Percentiles rank a stretch among this genome's conserved stretches.
These are phyloP conservation scores for Reinhardtius hippoglossoides DNA, from an alignment of 2,113 vertebrate genomes.

Conservation along the genomic window DNA sequence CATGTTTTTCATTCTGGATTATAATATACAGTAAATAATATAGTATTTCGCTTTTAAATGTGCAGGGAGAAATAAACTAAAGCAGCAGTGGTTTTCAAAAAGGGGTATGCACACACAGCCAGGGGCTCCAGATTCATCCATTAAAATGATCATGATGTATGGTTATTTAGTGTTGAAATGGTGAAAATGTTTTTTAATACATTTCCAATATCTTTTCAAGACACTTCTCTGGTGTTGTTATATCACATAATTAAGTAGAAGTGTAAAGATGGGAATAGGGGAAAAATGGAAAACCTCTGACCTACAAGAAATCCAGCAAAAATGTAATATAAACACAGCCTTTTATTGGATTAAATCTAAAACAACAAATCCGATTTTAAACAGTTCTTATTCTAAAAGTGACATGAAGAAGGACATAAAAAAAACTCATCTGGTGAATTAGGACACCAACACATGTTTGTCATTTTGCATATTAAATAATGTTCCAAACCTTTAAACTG, in stretches of 20 bases:
- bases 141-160: not conserved
- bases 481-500: not conserved
- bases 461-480: constrained; percentile 21
- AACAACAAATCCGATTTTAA: no score
- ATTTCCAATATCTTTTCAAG: no score
- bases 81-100: not conserved
- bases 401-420: not conserved
- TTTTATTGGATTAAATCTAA: no score
- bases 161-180: no score
- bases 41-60: not conserved
- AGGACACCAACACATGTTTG: not conserved
- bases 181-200: no score
- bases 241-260: no score
- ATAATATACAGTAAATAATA: not conserved
- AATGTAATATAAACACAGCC: no score
- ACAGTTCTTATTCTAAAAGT: not conserved
- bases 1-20: not conserved
- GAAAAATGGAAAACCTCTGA: no score
- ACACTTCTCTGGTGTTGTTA: no score
- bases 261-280: no score
- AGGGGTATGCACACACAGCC: no score
- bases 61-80: not conserved
- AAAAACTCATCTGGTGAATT: not conserved
- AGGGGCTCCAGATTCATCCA: not conserved
- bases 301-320: no score